phyloP scores from a whole-genome alignment of 2,888 invertebrate species.

The Biston betularia region DNA sequence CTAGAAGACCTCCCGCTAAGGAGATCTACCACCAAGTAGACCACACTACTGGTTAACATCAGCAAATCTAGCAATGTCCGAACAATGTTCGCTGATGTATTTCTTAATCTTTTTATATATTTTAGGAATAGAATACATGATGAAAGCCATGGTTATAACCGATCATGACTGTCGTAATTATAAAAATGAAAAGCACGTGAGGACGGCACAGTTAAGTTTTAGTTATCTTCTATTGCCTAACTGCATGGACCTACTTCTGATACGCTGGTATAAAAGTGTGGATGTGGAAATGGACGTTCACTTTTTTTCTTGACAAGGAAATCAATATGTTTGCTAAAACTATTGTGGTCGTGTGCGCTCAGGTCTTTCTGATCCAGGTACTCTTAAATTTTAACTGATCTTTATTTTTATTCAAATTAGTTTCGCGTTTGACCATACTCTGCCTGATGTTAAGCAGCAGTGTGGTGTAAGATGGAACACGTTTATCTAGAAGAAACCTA shows the following conservation, averaged over 20 bases:
- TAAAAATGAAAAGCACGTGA: conserved; percentile 17
- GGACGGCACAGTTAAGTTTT: background rate
- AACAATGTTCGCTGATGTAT: conserved; percentile 10
- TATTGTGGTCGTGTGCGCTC: conserved; percentile 48
- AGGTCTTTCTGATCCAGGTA: conserved; percentile 52
- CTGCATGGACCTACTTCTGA: conserved; percentile 30
- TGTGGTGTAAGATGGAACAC: too few species aligned
- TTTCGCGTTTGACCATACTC: too few species aligned
- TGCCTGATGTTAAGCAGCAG: too few species aligned
- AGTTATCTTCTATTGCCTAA: conserved; percentile 21
- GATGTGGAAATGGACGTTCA: conserved; percentile 5
- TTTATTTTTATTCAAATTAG: too few species aligned
- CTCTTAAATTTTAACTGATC: background rate
- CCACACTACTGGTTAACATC: too few species aligned
- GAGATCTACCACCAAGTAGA: background rate
- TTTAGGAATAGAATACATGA: background rate
- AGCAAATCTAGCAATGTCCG: conserved; percentile 8
- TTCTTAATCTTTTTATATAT: conserved; percentile 34
- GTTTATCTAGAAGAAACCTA: too few species aligned
- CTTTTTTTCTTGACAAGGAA: conserved; percentile 29
- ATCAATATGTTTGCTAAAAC: conserved; percentile 49
- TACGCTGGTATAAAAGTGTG: conserved; percentile 35
- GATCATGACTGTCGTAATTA: conserved; percentile 21
- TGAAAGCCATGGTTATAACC: conserved; percentile 6
- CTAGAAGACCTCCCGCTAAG: too few species aligned